Base-by-base conservation (phyloP, 2,888 invertebrate species). In the Pimpla rufipes region DNA sequence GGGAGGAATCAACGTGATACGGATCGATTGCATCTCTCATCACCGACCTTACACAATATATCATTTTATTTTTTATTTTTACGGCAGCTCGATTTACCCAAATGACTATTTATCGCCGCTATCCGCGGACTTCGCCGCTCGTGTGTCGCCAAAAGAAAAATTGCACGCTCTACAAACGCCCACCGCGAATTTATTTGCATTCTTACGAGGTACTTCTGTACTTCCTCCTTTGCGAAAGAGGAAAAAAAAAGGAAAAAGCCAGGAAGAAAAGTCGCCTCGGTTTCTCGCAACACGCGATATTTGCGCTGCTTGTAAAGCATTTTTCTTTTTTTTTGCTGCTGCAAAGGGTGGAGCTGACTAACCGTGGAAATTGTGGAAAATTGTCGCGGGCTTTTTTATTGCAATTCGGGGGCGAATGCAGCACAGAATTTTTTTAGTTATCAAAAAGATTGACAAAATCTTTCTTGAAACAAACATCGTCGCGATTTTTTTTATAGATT, bases 231-330 rank as follows among this genome's bases (percentile, higher is more conserved):
- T 40, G 55, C n/a, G 23, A 40, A 59, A 42, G 42, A 52, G 62
- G 29, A 62, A 4, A n/a, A 13, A 29, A 23, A 23, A 6, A 18
- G 45, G 55, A 73, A 66, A 75, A 52, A 64, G 7, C 1, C 35
- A 16, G 37, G 45, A 35, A 66, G 29, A 67, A 71, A 71, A 76
- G 52, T 55, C 45, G 40, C 23, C 45, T 52, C 75, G 42, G 16
- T 11, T 40, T 75, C 52, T 62, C 52, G 11, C 42, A 68, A 50
- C 68, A 80, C 74, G 68, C 80, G 62, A 80, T 68, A 80, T 74
- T 74, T 68, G 62, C 29, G 68, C 47, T 13, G 8, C 40, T 2
- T 47, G 21, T 10, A 55, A n/a, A n/a, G n/a, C n/a, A n/a, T n/a
- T n/a, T n/a, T n/a, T n/a, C 21, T 16, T 16, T 7, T 37, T 62